These are phyloP conservation scores for Hippocampus comes DNA, from an alignment of 2,113 vertebrate genomes.

Conservation along the genomic window DNA sequence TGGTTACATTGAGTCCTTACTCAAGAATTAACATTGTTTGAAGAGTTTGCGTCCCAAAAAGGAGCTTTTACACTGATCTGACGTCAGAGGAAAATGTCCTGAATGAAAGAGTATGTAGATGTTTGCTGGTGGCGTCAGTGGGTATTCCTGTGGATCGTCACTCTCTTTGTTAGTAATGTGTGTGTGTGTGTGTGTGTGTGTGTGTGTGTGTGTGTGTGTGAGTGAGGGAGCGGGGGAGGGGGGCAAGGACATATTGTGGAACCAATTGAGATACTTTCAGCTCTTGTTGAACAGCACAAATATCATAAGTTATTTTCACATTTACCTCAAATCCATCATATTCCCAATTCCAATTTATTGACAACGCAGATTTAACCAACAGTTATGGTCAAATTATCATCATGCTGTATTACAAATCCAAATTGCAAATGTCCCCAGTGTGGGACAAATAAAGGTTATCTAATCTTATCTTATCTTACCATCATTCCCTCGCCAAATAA, in stretches of 20 bases:
- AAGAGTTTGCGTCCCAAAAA: slow-evolving; percentile 39
- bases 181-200: background rate
- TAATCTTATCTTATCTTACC: background rate
- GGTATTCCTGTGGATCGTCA: slow-evolving; percentile 33
- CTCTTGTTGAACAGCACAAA: background rate
- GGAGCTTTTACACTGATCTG: slow-evolving; percentile 41
- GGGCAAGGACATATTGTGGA: no score
- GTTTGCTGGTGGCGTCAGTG: slow-evolving; percentile 25
- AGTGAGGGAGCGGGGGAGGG: no score
- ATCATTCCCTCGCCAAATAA: background rate
- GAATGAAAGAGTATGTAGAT: slow-evolving; percentile 38
- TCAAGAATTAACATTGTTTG: slow-evolving; percentile 61
- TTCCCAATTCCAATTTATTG: background rate
- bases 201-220: no score
- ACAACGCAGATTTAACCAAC: background rate
- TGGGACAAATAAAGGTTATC: no score
- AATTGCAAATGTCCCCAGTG: no score
- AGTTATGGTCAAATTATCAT: background rate
- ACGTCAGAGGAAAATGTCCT: slow-evolving; percentile 52
- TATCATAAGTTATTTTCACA: background rate
- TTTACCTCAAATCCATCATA: background rate
- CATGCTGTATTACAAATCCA: background rate
- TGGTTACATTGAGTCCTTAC: slow-evolving; percentile 45
- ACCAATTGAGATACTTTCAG: background rate
- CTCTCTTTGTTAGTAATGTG: background rate